Evolutionary conservation across 2,888 invertebrate genomes (phyloP), one percentile per base, ranked within the genome.

Genomic region (Girardia tigrina): DNA sequence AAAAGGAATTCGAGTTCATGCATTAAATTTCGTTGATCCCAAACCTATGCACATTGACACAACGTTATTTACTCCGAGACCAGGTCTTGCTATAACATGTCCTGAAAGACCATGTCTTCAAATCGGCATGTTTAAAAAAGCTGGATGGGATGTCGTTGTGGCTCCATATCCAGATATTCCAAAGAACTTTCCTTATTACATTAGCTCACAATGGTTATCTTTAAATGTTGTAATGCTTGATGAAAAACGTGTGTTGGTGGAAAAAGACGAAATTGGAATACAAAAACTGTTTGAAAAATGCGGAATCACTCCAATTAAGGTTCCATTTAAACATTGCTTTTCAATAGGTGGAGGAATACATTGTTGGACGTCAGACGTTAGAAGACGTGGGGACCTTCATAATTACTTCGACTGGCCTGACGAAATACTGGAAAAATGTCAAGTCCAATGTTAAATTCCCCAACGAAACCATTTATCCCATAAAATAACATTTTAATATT

Each of bases 31-130:
- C 76, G 74, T 75, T 27, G 79, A 79, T 70, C 79, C 79, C 1
- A 78, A 78, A 71, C 79, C 79, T n/a, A 79, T 79, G 79, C 79
- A 79, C 77, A 79, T 79, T 71, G 79, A 79, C 71, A 79, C 79
- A 14, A 79, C 79, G 0, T 78, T 79, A 74, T 78, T 78, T 77
- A 78, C 79, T 71, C 78, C 78, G 20, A 77, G 78, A 26, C 78
- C 79, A 0, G 79, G 79, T 16, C 75, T 79, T 12, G 79, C 78
- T 6, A 26, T 79, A n/a, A 70, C 77, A 26, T 79, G 79, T 74
- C 79, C 79, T 6, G 79, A 79, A 70, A 72, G 79, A 20, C 79
- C 77, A 2, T 79, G 79, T 70, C n/a, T 77, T n/a, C 78, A 79
- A 73, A 75, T 78, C 12, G 78, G 77, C 26, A 74, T 77, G 77